These are phyloP conservation scores for Ephydatia muelleri DNA, from an alignment of 37 sponge, comb jelly and placozoan species.

Conservation along the genomic window DNA sequence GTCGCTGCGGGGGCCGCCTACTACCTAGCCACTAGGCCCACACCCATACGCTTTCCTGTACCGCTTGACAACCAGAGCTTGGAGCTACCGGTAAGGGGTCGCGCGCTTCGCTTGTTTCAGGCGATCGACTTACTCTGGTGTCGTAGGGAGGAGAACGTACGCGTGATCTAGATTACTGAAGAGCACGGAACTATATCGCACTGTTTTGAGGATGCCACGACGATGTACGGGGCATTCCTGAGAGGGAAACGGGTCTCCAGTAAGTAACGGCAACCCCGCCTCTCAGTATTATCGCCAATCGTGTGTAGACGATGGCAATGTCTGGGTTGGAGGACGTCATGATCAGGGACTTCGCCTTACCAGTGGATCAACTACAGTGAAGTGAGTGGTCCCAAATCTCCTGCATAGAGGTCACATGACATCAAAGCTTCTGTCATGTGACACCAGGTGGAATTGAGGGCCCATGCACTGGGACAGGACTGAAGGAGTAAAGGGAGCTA, in stretches of 20 bases:
- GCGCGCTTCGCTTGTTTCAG: not conserved
- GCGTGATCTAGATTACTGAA: slow-evolving; percentile 50
- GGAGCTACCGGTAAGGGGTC: slow-evolving; percentile 61
- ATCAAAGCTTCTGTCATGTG: too few relatives aligned
- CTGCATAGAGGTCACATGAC: not conserved
- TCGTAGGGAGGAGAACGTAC: slow-evolving; percentile 12
- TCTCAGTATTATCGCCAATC: too few relatives aligned
- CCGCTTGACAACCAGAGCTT: slow-evolving; percentile 69
- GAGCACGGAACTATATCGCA: slow-evolving; percentile 32
- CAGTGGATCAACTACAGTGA: slow-evolving; percentile 77
- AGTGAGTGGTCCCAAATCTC: slow-evolving; percentile 18
- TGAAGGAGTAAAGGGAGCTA: slow-evolving; percentile 55
- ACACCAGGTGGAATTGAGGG: slow-evolving; percentile 76
- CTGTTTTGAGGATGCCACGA: slow-evolving; percentile 66
- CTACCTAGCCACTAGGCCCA: slow-evolving; percentile 58
- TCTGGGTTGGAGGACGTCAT: slow-evolving; percentile 67
- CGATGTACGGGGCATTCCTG: slow-evolving; percentile 80
- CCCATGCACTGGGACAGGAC: slow-evolving; percentile 81
- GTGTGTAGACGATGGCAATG: slow-evolving; percentile 77
- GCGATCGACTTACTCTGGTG: not conserved
- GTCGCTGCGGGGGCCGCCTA: slow-evolving; percentile 70
- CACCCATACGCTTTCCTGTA: slow-evolving; percentile 30
- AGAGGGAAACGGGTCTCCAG: slow-evolving; percentile 74
- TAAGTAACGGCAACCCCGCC: not conserved
- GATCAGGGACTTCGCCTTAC: slow-evolving; percentile 59